phyloP scores from a whole-genome alignment of 2,113 vertebrate species.

The Polypterus senegalus region DNA sequence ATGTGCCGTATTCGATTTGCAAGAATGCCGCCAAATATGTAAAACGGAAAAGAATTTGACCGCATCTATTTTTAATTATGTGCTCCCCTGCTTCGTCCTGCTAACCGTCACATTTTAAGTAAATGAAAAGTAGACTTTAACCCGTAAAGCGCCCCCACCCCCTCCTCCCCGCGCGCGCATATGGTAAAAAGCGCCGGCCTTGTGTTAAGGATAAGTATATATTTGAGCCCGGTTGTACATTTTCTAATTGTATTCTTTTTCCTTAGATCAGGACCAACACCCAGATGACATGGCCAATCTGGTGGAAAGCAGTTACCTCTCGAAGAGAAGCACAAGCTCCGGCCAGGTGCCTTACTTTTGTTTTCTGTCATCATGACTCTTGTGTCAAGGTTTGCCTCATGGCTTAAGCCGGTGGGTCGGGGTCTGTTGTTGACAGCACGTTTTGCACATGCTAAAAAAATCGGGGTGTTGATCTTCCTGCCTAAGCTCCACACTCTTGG shows the following conservation, averaged over 20 bases:
- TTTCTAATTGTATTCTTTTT: slow-evolving; percentile 13
- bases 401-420: neutral
- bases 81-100: slow-evolving; percentile 23
- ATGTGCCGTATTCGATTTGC: no score
- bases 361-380: neutral
- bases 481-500: slow-evolving; percentile 32
- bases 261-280: slow-evolving; percentile 41
- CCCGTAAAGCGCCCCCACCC: slow-evolving; percentile 14
- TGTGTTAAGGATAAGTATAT: no score
- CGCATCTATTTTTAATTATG: no score
- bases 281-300: slow-evolving; percentile 54
- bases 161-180: neutral
- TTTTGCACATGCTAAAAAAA: slow-evolving; percentile 46
- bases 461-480: slow-evolving; percentile 51
- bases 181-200: neutral
- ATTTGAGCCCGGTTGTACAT: no score
- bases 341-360: slow-evolving; percentile 34
- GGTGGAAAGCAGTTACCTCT: slow-evolving; percentile 43
- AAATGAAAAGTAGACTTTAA: slow-evolving; percentile 4
- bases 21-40: no score
- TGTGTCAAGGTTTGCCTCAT: neutral
- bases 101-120: neutral
- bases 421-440: slow-evolving; percentile 21
- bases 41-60: no score
- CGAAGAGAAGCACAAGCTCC: slow-evolving; percentile 47